Conservation (phyloP, 2,888 invertebrate species). For the Drosophila bunnanda region DNA sequence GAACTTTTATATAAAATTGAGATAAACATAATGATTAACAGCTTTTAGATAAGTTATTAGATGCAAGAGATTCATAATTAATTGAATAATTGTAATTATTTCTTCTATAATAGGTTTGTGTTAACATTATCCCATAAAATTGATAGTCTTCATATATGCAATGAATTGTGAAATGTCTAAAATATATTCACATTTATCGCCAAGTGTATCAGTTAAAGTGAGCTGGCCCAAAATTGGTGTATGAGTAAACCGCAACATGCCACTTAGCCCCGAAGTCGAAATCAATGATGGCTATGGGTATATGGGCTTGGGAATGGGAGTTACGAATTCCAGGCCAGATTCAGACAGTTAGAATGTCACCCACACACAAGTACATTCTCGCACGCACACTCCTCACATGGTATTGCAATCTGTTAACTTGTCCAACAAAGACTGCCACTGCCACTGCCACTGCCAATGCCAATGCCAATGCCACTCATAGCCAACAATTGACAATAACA, state of each 20-base stretch:
- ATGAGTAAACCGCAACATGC: slow-evolving; percentile 59
- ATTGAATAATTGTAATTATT: not conserved
- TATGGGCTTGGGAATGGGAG: slow-evolving; percentile 13
- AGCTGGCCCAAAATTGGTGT: slow-evolving; percentile 51
- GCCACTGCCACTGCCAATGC: slow-evolving; percentile 30
- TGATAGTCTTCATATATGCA: no score
- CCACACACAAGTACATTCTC: slow-evolving; percentile 42
- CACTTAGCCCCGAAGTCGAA: slow-evolving; percentile 66
- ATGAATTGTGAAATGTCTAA: not conserved
- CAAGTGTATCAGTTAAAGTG: slow-evolving; percentile 21
- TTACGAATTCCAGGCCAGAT: slow-evolving; percentile 62
- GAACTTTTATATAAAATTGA: no score
- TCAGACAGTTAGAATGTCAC: slow-evolving; percentile 70
- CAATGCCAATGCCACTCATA: slow-evolving; percentile 50
- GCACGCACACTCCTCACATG: slow-evolving; percentile 37
- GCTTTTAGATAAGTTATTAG: no score
- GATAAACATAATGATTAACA: no score
- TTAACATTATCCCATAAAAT: no score
- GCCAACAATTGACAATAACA: slow-evolving; percentile 79
- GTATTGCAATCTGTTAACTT: slow-evolving; percentile 61
- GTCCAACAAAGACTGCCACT: slow-evolving; percentile 48
- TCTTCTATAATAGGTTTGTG: no score
- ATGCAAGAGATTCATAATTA: no score
- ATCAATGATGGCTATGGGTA: slow-evolving; percentile 42
- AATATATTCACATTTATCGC: not conserved